A percentile compares a stretch with the other conserved stretches of the same genome.
phyloP scores from a whole-genome alignment of 2,888 invertebrate genomes.

The Barypeithes pellucidus region DNA sequence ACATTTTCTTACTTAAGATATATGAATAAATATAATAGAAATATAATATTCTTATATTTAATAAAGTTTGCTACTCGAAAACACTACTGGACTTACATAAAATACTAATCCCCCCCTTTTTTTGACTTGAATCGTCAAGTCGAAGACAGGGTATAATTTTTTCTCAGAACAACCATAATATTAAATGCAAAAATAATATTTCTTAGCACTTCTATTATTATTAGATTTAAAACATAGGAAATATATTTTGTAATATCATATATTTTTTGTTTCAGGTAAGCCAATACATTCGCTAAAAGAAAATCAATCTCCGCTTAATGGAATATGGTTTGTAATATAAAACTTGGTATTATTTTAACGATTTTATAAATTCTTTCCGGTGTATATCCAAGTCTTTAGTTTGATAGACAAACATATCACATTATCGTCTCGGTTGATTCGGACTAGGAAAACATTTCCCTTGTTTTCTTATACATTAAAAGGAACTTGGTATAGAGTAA shows the following conservation, averaged over 20 bases:
- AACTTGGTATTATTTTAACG: constrained; percentile 43
- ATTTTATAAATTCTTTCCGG: constrained; percentile 46
- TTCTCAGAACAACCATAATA: not conserved
- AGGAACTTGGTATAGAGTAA: not conserved
- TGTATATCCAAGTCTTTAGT: constrained; percentile 39
- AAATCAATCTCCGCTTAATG: constrained; percentile 43
- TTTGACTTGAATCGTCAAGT: too few species aligned
- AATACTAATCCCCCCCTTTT: too few species aligned
- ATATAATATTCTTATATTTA: too few species aligned
- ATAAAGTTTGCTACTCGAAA: too few species aligned
- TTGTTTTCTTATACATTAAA: constrained; percentile 28
- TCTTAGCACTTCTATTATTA: not conserved
- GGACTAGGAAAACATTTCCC: constrained; percentile 18
- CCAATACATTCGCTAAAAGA: constrained; percentile 16
- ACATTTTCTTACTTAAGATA: not conserved
- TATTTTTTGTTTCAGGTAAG: constrained; percentile 44
- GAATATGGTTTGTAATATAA: constrained; percentile 46
- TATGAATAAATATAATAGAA: not conserved
- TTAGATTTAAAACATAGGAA: not conserved
- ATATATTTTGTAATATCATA: constrained; percentile 6
- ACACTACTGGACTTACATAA: too few species aligned
- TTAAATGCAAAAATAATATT: not conserved
- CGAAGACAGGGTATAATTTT: too few species aligned
- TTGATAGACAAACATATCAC: constrained; percentile 48
- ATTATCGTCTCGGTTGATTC: constrained; percentile 39